These are phyloP conservation scores for Pavo muticus DNA, from an alignment of 2,113 vertebrate genomes.

Conservation along the genomic window DNA sequence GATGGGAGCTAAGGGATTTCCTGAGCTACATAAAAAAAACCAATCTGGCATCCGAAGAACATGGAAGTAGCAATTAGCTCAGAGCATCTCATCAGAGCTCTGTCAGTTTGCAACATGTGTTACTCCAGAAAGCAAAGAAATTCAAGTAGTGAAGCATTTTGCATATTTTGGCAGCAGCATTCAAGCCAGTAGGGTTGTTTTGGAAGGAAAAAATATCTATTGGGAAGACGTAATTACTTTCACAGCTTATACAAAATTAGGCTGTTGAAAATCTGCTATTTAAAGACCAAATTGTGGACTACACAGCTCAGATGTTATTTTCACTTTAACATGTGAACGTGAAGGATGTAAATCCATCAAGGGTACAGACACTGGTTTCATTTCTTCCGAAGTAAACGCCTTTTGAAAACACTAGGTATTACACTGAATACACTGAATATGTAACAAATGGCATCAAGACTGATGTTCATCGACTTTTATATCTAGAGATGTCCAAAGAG, in stretches of 20 bases:
- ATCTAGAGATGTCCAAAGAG: not conserved
- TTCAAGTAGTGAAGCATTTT: not conserved
- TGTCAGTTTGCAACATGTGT: not conserved
- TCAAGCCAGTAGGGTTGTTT: not conserved
- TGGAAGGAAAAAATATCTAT: not conserved
- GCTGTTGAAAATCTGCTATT: not conserved
- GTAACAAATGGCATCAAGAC: not conserved
- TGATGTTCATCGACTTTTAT: not conserved
- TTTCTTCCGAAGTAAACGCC: not conserved
- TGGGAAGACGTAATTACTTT: not conserved
- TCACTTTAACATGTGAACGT: not conserved
- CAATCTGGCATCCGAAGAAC: not conserved
- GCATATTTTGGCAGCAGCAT: not conserved
- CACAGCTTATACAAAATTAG: not conserved
- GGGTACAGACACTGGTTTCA: not conserved
- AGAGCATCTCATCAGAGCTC: not conserved
- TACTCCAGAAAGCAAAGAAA: not conserved
- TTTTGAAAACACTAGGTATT: not conserved
- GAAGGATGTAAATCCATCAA: not conserved
- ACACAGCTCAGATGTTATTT: not conserved
- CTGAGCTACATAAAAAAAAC: not conserved
- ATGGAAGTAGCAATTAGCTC: not conserved
- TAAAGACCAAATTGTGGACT: not conserved
- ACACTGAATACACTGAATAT: not conserved
- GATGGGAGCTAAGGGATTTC: not conserved